These are phyloP conservation scores for Colaptes auratus DNA, from an alignment of 2,113 vertebrate species.

Conservation along the genomic window DNA sequence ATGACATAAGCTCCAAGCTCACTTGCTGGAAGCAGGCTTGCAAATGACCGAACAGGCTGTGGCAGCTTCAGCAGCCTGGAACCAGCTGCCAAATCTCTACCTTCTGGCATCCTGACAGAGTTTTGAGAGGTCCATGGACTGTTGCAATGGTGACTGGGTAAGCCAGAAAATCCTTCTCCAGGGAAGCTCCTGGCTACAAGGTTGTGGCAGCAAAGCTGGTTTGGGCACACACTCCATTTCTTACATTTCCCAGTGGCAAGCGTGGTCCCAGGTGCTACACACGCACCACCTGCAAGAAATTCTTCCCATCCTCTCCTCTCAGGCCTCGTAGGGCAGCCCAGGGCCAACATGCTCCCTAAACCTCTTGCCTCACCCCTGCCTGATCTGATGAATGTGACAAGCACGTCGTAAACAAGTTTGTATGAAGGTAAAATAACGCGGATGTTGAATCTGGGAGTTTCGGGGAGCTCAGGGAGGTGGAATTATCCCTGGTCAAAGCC, in stretches of 20 bases:
- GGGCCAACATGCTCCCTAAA: not conserved
- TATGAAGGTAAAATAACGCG: constrained; percentile 4
- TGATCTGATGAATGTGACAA: constrained; percentile 3
- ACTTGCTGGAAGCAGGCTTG: not conserved
- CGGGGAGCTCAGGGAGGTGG: not conserved
- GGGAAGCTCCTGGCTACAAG: not conserved
- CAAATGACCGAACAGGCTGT: not conserved
- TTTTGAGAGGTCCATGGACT: not conserved
- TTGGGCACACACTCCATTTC: fast-evolving
- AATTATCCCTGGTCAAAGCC: not conserved
- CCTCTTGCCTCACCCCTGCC: constrained; percentile 44
- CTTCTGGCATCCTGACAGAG: not conserved
- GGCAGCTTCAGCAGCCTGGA: not conserved
- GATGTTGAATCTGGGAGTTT: not conserved
- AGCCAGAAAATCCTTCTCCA: not conserved
- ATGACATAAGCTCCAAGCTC: not conserved
- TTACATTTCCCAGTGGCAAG: not conserved
- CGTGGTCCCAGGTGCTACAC: not conserved
- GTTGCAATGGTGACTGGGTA: fast-evolving
- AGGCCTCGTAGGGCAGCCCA: no score
- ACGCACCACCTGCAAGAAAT: not conserved
- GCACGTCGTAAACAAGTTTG: not conserved
- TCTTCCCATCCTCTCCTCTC: not conserved
- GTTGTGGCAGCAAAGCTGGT: not conserved
- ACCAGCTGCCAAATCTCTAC: not conserved